These are phyloP conservation scores for Pseudococcus longispinus DNA, from an alignment of 2,888 invertebrate genomes.

Conservation along the genomic window DNA sequence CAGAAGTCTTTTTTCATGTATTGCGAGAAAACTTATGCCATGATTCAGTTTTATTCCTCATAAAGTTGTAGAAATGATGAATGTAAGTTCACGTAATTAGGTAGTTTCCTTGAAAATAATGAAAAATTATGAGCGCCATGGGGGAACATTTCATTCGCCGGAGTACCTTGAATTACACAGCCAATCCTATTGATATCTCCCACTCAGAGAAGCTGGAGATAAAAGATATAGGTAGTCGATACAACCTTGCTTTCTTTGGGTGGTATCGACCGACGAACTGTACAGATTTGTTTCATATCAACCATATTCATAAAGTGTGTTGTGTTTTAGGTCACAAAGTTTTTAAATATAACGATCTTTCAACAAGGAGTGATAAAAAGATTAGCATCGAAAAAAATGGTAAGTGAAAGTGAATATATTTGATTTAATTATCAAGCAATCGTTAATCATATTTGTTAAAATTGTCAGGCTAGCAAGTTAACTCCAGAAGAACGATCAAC, in stretches of 20 bases:
- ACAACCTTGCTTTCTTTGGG: constrained; percentile 7
- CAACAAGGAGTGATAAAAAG: background rate
- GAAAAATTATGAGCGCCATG: background rate
- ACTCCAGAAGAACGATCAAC: constrained; percentile 72
- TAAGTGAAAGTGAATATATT: background rate
- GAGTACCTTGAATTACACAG: background rate
- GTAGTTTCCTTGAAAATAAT: background rate
- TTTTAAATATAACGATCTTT: background rate
- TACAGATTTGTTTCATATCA: background rate
- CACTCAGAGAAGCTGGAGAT: background rate
- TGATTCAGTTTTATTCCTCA: background rate
- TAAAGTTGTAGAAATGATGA: background rate
- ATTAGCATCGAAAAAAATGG: constrained; percentile 1
- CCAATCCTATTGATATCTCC: background rate
- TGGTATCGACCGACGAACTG: background rate
- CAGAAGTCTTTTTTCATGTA: background rate
- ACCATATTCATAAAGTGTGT: background rate
- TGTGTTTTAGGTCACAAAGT: background rate
- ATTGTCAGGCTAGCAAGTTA: constrained; percentile 72
- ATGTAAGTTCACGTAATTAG: background rate
- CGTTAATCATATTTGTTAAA: background rate
- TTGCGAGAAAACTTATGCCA: background rate
- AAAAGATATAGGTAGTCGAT: background rate
- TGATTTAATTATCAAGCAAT: background rate
- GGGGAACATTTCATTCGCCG: background rate